These are phyloP conservation scores for Phalloptychus januarius DNA, from an alignment of 2,797 vertebrate species.

Conservation along the genomic window DNA sequence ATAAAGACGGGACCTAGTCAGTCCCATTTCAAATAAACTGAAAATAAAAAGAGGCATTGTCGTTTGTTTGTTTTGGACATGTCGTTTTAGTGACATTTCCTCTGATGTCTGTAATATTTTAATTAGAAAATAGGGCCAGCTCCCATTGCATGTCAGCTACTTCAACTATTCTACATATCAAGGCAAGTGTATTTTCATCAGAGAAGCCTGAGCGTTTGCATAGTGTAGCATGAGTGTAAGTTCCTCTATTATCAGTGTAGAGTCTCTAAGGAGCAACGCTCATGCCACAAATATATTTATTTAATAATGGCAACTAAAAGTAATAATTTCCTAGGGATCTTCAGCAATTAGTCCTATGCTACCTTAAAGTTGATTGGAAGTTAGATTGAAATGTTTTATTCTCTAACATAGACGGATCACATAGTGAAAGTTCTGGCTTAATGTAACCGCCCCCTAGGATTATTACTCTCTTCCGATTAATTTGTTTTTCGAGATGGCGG, in stretches of 20 bases:
- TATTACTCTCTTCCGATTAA: not conserved
- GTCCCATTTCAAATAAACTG: not conserved
- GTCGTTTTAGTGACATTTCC: not conserved
- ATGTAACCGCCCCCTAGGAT: not conserved
- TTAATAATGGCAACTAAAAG: not conserved
- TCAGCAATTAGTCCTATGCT: not conserved
- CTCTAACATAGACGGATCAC: not conserved
- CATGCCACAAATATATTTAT: not conserved
- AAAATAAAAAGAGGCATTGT: not conserved
- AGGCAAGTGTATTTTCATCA: not conserved
- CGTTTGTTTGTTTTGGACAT: not conserved
- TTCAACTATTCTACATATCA: not conserved
- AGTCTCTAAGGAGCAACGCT: not conserved
- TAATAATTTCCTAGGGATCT: not conserved
- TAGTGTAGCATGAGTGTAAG: not conserved
- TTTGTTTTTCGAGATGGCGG: not conserved
- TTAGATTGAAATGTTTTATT: not conserved
- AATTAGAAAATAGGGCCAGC: not conserved
- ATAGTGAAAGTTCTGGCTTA: not conserved
- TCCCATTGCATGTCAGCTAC: not conserved
- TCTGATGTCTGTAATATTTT: not conserved
- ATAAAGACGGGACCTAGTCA: not conserved
- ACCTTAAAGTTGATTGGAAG: not conserved
- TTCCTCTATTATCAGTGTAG: not conserved
- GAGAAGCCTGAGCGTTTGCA: not conserved